Base-by-base conservation (phyloP, 2,888 invertebrate genomes). In the Drosophila nr. perissopoda region DNA sequence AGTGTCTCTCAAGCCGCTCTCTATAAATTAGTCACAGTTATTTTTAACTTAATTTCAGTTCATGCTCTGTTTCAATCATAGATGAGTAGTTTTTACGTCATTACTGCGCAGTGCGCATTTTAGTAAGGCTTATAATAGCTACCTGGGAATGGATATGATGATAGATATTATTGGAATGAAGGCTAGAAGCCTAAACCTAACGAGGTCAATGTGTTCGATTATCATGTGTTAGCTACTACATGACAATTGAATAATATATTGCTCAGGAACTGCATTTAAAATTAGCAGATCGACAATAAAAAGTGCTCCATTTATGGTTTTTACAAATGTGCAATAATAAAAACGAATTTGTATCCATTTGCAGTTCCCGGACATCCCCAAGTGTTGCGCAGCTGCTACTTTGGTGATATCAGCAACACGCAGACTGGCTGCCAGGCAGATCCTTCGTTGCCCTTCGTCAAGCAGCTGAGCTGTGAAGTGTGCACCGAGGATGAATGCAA, bases 401-500 rank as follows among this genome's bases (percentile, higher is more conserved):
- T 90, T 11, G 92, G 92, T 38, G 91, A 92, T 52, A n/a, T 91
- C 0, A 72, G 65, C 42, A 80, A 91, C 38, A 90, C 88, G 0
- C 70, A 87, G 5, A 38, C 52, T 2, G 92, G 93, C 16, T 92
- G 93, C 68, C 79, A 83, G 33, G 18, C 72, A 0, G 92, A 93
- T 80, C 91, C 91, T 18, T 48, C 84, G 0, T 59, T 90, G 66
- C 87, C 90, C n/a, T 83, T 82, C 34, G 72, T 85, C 70, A 92
- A 89, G 72, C 90, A 91, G 65, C 59, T 92, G 51, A 73, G 84
- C 42, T 93, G 92, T 56, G 88, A 92, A 34, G 92, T 11, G 7
- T 92, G 92, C 73, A 64, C 76, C 36, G 78, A 80, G 51, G 84
- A 93, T 59, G 80, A 88, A 59, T 92, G 92, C 75, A 93, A 92